Evolutionary conservation across 2,797 vertebrate genomes (phyloP).

Genomic region (Aselliscus stoliczkanus): DNA sequence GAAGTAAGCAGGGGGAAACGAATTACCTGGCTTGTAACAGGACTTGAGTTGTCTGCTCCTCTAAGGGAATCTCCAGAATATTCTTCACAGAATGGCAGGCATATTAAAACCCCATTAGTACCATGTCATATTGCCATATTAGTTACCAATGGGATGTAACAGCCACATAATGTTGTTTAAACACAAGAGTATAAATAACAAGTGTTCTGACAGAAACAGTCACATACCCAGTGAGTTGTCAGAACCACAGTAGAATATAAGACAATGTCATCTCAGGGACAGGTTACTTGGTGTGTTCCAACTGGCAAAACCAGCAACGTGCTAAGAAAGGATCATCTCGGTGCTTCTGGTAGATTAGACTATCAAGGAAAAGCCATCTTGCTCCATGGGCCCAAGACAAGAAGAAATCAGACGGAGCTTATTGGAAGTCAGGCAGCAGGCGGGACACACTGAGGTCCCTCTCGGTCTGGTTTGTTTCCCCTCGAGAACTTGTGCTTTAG

Average conservation of each 20-base stretch:
- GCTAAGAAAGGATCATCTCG: neutral
- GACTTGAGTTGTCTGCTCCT: neutral
- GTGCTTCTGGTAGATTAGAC: neutral
- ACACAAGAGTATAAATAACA: neutral
- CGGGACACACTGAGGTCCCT: neutral
- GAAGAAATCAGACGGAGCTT: neutral
- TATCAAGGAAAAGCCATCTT: neutral
- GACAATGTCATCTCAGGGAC: neutral
- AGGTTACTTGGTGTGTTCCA: neutral
- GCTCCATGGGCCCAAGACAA: neutral
- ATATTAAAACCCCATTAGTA: neutral
- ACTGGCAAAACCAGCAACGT: neutral
- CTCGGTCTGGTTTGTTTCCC: neutral
- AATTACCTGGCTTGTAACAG: slow-evolving; percentile 33
- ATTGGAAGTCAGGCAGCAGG: neutral
- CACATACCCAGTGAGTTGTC: neutral
- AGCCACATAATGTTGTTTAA: neutral
- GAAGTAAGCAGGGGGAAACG: slow-evolving; percentile 30
- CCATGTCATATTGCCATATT: neutral
- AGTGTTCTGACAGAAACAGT: neutral
- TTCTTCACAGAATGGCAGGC: slow-evolving; percentile 6
- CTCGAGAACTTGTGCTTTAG: neutral
- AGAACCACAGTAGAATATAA: neutral
- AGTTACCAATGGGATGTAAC: neutral
- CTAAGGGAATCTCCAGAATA: slow-evolving; percentile 10